phyloP scores from a whole-genome alignment of 2,888 invertebrate genomes.

The Tenthredo distinguenda region DNA sequence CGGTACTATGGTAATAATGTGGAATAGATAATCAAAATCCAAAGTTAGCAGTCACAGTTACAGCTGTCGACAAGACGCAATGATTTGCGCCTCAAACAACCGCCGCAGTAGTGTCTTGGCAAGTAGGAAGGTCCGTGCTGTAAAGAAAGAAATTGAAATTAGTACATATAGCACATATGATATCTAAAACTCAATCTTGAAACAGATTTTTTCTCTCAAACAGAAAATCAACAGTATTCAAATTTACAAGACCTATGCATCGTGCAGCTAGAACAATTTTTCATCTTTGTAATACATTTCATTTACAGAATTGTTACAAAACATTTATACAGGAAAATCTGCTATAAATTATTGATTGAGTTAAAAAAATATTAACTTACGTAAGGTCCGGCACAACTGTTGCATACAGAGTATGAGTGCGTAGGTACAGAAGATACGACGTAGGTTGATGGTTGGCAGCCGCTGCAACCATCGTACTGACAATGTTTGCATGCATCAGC shows the following conservation, averaged over 20 bases:
- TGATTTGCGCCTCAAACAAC: conserved; percentile 31
- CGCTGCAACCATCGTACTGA: conserved; percentile 21
- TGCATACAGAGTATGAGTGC: not conserved
- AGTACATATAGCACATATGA: not conserved
- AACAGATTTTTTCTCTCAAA: not conserved
- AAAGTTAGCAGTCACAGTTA: conserved; percentile 19
- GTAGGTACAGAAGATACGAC: conserved; percentile 14
- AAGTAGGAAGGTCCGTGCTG: conserved; percentile 42
- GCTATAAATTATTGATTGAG: not conserved
- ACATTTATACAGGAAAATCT: not conserved
- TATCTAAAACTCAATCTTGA: not conserved
- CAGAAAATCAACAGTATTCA: not conserved
- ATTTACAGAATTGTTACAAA: not conserved
- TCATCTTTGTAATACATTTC: not conserved
- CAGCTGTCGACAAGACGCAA: conserved; percentile 38
- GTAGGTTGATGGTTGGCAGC: not conserved
- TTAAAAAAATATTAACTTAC: conserved; percentile 33
- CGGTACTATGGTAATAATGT: not conserved
- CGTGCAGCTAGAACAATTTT: not conserved
- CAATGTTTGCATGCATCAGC: conserved; percentile 57
- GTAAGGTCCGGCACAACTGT: conserved; percentile 15
- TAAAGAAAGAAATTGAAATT: conserved; percentile 5
- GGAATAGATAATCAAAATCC: not conserved
- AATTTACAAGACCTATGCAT: not conserved
- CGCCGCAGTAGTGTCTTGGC: conserved; percentile 44